Base-by-base conservation (phyloP, 1,140 invertebrate species). In the Drosophila baimaii region DNA sequence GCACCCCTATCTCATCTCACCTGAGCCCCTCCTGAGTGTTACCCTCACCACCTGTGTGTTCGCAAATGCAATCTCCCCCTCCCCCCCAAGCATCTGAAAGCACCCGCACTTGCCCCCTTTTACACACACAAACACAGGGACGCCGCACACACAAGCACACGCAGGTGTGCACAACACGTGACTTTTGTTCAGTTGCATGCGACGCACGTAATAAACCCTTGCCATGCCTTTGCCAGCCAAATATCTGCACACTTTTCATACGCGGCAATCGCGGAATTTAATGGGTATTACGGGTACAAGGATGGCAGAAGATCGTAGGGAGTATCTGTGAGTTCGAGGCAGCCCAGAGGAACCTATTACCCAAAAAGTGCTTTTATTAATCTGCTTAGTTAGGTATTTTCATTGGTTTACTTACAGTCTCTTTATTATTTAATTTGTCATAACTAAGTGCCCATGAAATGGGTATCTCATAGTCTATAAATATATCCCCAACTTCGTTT, bases 111-210 rank as follows among this genome's bases (percentile, higher is more conserved):
- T 21, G 15, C 33, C 19, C 19, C 33, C 29, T 23, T 23, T 21
- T 29, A 41, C 15, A 47, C 43, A 27, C 25, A 23, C 27, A 12
- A 25, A 44, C 58, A 37, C 33, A 29, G n/a, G n/a, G n/a, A n/a
- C n/a, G n/a, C n/a, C n/a, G n/a, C n/a, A n/a, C n/a, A n/a, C n/a
- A n/a, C n/a, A n/a, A n/a, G n/a, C 41, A 31, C 15, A 25, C 41
- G 21, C 55, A 71, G 61, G 78, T 65, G 68, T 70, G 77, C 43
- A 54, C 63, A 56, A 79, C 84, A 84, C 84, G 84, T 89, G 84
- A 89, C 85, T 89, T 89, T 89, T 89, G 74, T 84, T 82, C 84
- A 78, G 74, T 84, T 90, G 85, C 77, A 85, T 81, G 80, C 76
- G 68, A 33, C 64, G 61, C 84, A 89, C 85, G 84, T 89, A 89